A percentile compares a stretch with the other conserved stretches of the same genome.
These are phyloP conservation scores for Eumeta japonica DNA, from an alignment of 1,140 invertebrate genomes.

Conservation along the genomic window DNA sequence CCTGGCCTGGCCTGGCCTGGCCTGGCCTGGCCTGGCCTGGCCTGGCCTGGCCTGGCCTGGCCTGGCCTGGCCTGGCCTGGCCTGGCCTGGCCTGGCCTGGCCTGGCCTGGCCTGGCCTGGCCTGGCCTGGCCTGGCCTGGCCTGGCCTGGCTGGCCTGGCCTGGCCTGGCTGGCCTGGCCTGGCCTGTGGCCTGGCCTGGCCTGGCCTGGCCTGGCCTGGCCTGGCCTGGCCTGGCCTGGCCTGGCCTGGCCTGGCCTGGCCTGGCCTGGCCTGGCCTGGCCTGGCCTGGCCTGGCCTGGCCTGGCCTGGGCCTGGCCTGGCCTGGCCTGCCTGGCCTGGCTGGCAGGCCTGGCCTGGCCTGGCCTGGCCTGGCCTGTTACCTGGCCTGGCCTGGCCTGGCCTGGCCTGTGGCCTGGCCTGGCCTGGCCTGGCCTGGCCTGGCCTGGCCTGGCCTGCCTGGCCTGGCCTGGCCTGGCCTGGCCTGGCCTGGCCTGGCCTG, in stretches of 20 bases:
- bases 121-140: no score
- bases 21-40: conserved; percentile 1
- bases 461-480: no score
- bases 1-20: conserved; percentile 2
- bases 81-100: conserved; percentile 1
- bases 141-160: no score
- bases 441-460: neutral
- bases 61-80: conserved; percentile 1
- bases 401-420: conserved; percentile 1
- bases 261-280: conserved; percentile 1
- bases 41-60: conserved; percentile 1
- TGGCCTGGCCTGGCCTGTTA: conserved; percentile 1
- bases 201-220: conserved; percentile 8
- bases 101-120: conserved; percentile 1
- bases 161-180: no score
- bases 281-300: conserved; percentile 1
- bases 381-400: neutral
- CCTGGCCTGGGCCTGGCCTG: neutral
- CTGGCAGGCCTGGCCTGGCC: conserved; percentile 12
- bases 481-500: conserved; percentile 1
- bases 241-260: no score
- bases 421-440: conserved; percentile 1
- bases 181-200: no score
- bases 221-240: conserved; percentile 2
- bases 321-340: no score